phyloP scores from a whole-genome alignment of 2,888 invertebrate genomes.

The Drosophila crucigera region DNA sequence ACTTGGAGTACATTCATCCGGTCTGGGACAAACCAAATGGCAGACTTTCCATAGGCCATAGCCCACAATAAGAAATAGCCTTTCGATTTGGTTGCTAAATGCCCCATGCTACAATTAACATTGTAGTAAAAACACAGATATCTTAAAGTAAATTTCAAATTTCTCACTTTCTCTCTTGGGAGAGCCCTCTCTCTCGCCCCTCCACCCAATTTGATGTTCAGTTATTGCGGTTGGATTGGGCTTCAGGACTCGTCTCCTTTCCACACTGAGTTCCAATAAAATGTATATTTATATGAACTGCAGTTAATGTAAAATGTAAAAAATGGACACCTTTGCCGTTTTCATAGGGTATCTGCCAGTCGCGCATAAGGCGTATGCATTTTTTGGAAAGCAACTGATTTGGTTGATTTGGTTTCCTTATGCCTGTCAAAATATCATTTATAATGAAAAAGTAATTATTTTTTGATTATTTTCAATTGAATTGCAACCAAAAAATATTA shows the following conservation, averaged over 20 bases:
- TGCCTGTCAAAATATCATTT: not conserved
- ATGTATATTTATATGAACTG: not conserved
- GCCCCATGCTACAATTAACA: not conserved
- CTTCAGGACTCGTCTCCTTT: not conserved
- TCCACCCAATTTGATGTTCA: not conserved
- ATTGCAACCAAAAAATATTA: constrained; percentile 6
- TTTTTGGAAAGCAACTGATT: not conserved
- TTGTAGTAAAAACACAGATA: not conserved
- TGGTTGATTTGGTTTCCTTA: too few relatives aligned
- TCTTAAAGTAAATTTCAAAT: not conserved
- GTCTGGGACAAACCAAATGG: not conserved
- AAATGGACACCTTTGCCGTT: not conserved
- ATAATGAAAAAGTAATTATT: constrained; percentile 1
- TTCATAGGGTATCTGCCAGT: not conserved
- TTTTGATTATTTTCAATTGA: constrained; percentile 1
- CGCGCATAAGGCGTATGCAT: not conserved
- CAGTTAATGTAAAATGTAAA: not conserved
- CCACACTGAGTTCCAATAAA: not conserved
- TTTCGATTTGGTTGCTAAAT: not conserved
- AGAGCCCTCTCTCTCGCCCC: not conserved
- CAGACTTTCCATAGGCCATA: not conserved
- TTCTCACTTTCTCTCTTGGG: not conserved
- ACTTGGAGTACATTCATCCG: not conserved
- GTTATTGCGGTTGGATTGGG: not conserved
- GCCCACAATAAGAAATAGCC: not conserved